Evolutionary conservation across 2,113 vertebrate species (phyloP).

Genomic region (Glareola pratincola): DNA sequence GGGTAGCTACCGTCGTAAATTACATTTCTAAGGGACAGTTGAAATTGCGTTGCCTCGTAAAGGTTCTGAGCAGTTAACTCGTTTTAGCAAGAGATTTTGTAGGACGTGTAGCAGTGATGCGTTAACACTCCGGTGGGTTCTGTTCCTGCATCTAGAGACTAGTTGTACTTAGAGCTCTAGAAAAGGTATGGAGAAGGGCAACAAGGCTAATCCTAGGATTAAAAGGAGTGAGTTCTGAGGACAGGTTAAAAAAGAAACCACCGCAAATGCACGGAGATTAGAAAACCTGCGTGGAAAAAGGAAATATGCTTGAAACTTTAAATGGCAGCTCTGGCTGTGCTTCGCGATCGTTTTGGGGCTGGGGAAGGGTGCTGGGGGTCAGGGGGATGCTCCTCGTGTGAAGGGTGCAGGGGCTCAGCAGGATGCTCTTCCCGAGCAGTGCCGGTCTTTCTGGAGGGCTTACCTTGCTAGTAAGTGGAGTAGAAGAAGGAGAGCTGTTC

Average conservation of each 20-base stretch:
- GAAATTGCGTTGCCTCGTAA: not conserved
- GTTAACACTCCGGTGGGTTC: not conserved
- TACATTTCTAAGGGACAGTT: not conserved
- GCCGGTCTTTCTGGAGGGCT: not conserved
- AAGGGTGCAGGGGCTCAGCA: not conserved
- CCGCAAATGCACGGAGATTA: not conserved
- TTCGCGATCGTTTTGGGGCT: not conserved
- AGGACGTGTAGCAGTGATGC: not conserved
- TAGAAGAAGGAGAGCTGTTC: not conserved
- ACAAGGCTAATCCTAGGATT: slow-evolving; percentile 55
- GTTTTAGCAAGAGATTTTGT: not conserved
- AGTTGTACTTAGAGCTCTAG: not conserved
- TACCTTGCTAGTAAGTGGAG: not conserved
- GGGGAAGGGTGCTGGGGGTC: not conserved
- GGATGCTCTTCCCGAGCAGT: not conserved
- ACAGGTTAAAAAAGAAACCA: not conserved
- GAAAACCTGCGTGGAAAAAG: not conserved
- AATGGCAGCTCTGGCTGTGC: not conserved
- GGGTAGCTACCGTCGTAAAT: not conserved
- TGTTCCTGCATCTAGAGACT: not conserved
- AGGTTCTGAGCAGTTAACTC: not conserved
- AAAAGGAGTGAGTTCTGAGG: slow-evolving; percentile 52
- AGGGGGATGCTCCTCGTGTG: not conserved
- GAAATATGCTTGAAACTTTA: not conserved
- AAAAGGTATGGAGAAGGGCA: slow-evolving; percentile 16